Evolutionary conservation across 2,888 invertebrate genomes (phyloP).

Genomic region (Crioceris asparagi): DNA sequence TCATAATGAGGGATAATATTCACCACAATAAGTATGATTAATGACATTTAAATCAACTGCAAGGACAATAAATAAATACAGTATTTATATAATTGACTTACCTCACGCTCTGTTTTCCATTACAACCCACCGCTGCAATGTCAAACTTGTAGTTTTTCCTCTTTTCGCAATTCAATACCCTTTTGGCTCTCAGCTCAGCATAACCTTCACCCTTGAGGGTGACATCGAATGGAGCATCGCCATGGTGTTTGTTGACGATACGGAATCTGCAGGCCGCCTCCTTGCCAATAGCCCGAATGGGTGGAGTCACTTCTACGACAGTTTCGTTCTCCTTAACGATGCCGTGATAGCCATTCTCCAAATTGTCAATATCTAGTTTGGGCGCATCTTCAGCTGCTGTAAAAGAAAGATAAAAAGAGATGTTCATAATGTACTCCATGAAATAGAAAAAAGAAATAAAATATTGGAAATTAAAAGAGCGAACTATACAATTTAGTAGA

Average conservation of each 20-base stretch:
- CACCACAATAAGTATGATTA: too few species aligned
- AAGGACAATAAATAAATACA: too few species aligned
- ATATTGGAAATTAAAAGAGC: too few species aligned
- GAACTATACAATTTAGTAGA: too few species aligned
- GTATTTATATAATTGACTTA: constrained; percentile 27
- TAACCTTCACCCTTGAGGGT: constrained; percentile 49
- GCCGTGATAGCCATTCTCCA: constrained; percentile 86
- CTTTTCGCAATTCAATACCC: constrained; percentile 86
- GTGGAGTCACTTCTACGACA: constrained; percentile 84
- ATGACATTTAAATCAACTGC: too few species aligned
- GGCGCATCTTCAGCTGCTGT: constrained; percentile 42
- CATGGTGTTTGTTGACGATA: constrained; percentile 85
- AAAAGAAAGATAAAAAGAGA: too few species aligned
- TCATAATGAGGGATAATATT: too few species aligned
- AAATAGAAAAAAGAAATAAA: too few species aligned
- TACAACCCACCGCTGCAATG: constrained; percentile 87
- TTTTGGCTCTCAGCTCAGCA: constrained; percentile 73
- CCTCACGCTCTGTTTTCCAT: constrained; percentile 57
- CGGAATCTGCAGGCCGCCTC: constrained; percentile 62
- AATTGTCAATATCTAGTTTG: constrained; percentile 63
- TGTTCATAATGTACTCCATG: too few species aligned
- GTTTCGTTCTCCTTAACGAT: constrained; percentile 89
- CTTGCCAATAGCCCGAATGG: constrained; percentile 59
- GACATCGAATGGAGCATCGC: constrained; percentile 75
- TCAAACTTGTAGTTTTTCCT: constrained; percentile 91